A percentile compares a stretch with the other conserved stretches of the same genome.
phyloP scores from a whole-genome alignment of 2,113 vertebrate species.

The Tachysurus vachellii region DNA sequence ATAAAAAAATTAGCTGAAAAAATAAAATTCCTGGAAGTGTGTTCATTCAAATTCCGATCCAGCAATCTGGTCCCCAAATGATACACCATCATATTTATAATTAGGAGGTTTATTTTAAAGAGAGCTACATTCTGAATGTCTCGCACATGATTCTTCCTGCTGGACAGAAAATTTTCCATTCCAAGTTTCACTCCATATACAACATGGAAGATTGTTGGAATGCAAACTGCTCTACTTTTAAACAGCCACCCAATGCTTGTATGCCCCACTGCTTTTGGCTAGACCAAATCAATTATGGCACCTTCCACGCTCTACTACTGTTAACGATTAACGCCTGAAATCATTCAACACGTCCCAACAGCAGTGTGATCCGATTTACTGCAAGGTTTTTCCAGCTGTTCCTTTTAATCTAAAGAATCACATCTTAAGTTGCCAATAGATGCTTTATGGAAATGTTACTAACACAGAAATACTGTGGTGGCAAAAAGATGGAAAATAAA shows the following conservation, averaged over 20 bases:
- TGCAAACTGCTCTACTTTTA: slow-evolving; percentile 32
- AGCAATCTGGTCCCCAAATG: not conserved
- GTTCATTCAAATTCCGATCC: not conserved
- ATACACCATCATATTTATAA: not conserved
- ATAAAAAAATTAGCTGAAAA: not conserved
- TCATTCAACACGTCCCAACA: slow-evolving; percentile 15
- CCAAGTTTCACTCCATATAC: not conserved
- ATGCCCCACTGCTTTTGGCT: slow-evolving; percentile 18
- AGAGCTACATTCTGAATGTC: not conserved
- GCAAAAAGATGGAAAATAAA: slow-evolving; percentile 29
- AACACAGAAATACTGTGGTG: slow-evolving; percentile 13
- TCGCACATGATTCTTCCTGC: not conserved
- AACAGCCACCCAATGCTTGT: slow-evolving; percentile 1
- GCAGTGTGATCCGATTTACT: slow-evolving; percentile 10
- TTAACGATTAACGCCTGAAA: slow-evolving; percentile 38
- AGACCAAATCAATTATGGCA: slow-evolving; percentile 33
- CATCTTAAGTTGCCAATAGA: not conserved
- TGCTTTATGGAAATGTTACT: not conserved
- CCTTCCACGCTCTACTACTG: slow-evolving; percentile 3
- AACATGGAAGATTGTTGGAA: slow-evolving; percentile 15
- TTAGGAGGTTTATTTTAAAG: slow-evolving; percentile 12
- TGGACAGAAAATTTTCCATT: not conserved
- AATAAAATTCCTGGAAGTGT: not conserved
- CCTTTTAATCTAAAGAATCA: slow-evolving; percentile 17
- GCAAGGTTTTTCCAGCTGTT: slow-evolving; percentile 17